Base-by-base conservation (phyloP, 2,113 vertebrate genomes). In the Chionodraco myersi region DNA sequence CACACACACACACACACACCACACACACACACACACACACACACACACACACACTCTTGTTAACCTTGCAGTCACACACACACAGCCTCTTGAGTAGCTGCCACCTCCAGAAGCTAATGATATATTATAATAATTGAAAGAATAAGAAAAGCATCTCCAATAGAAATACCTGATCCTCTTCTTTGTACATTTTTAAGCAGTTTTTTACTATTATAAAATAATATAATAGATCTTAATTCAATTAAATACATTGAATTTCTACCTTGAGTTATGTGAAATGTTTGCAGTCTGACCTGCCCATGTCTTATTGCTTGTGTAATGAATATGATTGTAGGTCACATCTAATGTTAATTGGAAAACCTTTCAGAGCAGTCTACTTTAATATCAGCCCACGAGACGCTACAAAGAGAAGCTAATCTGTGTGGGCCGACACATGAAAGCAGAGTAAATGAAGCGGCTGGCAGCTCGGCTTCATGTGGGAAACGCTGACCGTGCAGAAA, bases 341-440 rank as follows among this genome's bases (percentile, higher is more conserved):
- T 79, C 77, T 74, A 23, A 72, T 85, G 44, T 66, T 4, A 63
- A 82, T 64, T 8, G n/a, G 9, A 51, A 30, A 15, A 15, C 57
- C 16, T 75, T 80, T 80, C n/a, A 72, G 63, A 88, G 69, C 72
- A 54, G 30, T 41, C 51, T 48, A 49, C 36, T 86, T 82, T 72
- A 70, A 89, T 82, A 74, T 75, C 65, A 83, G 49, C 64, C 26
- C 62, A 44, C 77, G 63, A 54, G 67, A 85, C 66, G 54, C 59
- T 82, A 87, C 74, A 88, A 91, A 83, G 76, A 58, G 44, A 36
- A 73, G 65, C 63, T 70, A 79, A 86, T 86, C 75, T 73, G 57
- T 64, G 71, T 14, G 47, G 65, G 64, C 79, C 51, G 56, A 79
- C 57, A 77, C 84, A 87, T 87, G 71, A 87, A 89, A 82, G 80